These are phyloP conservation scores for Pantherophis guttatus DNA, from an alignment of 2,113 vertebrate genomes.

Conservation along the genomic window DNA sequence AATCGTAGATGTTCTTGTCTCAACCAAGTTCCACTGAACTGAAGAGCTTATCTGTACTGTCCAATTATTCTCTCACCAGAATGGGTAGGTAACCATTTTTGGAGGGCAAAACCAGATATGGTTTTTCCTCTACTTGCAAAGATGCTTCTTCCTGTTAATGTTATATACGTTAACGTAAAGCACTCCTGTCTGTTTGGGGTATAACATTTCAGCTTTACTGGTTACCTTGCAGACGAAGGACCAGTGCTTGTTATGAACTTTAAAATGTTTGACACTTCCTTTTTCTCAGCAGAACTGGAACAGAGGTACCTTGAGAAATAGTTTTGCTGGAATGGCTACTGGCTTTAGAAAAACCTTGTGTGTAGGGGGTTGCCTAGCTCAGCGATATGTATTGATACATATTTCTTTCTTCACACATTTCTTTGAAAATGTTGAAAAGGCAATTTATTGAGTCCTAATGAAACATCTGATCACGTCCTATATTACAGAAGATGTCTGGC, in stretches of 20 bases:
- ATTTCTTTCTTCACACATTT: neutral
- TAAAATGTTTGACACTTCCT: neutral
- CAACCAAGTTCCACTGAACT: neutral
- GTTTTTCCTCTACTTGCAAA: neutral
- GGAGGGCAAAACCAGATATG: neutral
- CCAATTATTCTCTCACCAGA: neutral
- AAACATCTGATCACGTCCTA: constrained; percentile 15
- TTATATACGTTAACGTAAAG: neutral
- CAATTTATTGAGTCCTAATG: constrained; percentile 23
- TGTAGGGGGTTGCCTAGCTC: neutral
- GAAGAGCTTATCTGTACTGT: neutral
- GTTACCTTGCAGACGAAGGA: neutral
- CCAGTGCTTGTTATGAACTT: neutral
- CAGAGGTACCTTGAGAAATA: neutral
- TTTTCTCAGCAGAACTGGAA: neutral
- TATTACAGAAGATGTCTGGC: constrained; percentile 9
- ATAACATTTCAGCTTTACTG: neutral
- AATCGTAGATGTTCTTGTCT: neutral
- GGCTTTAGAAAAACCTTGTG: neutral
- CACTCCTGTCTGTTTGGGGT: neutral
- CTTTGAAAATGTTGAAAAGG: constrained; percentile 8
- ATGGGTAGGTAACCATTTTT: neutral
- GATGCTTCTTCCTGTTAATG: neutral
- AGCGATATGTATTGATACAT: neutral
- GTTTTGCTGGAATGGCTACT: neutral